A percentile compares a stretch with the other conserved stretches of the same genome.
These are phyloP conservation scores for Drosophila sucinea DNA, from an alignment of 1,140 invertebrate genomes.

Conservation along the genomic window DNA sequence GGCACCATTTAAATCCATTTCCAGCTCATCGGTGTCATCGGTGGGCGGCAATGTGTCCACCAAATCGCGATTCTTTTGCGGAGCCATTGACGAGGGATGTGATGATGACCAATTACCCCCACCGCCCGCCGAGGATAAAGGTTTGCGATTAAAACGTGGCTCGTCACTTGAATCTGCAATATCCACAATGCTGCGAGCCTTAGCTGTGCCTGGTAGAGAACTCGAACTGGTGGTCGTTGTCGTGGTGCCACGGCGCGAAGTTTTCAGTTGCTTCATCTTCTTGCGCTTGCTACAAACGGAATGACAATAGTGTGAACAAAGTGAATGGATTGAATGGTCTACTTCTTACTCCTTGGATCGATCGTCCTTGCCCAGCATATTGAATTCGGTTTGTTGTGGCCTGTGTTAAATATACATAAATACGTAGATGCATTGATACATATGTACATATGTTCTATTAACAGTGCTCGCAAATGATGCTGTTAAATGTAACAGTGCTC, in stretches of 20 bases:
- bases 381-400: slow-evolving; percentile 19
- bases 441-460: not conserved
- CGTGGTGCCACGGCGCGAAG: slow-evolving; percentile 43
- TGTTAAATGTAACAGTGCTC: too few species aligned
- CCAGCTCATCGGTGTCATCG: slow-evolving; percentile 57
- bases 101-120: slow-evolving; percentile 14
- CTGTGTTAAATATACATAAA: too few species aligned
- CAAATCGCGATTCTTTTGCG: slow-evolving; percentile 60
- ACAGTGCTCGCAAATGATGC: too few species aligned
- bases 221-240: slow-evolving; percentile 72
- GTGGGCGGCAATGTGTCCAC: slow-evolving; percentile 47
- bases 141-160: slow-evolving; percentile 58
- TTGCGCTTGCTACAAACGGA: slow-evolving; percentile 56
- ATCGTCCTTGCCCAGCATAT: slow-evolving; percentile 78
- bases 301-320: not conserved
- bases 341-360: slow-evolving; percentile 77
- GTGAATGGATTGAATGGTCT: slow-evolving; percentile 16
- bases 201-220: slow-evolving; percentile 47
- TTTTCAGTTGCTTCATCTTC: slow-evolving; percentile 73
- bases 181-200: slow-evolving; percentile 70
- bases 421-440: too few species aligned
- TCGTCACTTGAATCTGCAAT: slow-evolving; percentile 80
- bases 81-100: slow-evolving; percentile 32
- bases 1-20: slow-evolving; percentile 44
- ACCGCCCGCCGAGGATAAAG: slow-evolving; percentile 47